Evolutionary conservation across 2,797 vertebrate species (phyloP).

Genomic region (Distichodus sexfasciatus): DNA sequence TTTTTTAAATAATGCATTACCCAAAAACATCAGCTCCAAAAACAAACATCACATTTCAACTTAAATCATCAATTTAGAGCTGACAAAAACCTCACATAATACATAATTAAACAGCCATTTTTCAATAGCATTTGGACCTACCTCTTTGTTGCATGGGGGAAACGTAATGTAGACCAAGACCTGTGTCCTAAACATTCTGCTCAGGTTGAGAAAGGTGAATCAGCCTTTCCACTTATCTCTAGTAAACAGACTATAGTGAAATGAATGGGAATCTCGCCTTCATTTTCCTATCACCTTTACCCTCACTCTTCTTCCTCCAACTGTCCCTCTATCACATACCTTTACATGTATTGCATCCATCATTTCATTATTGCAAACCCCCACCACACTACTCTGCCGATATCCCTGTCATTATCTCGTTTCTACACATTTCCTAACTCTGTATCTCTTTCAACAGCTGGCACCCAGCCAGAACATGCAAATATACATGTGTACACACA

Average conservation of each 20-base stretch:
- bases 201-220: slow-evolving; percentile 16
- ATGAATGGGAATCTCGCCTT: not conserved
- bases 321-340: not conserved
- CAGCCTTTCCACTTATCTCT: not conserved
- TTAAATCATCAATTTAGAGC: not conserved
- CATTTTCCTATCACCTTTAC: not conserved
- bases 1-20: too few relatives aligned
- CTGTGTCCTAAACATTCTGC: not conserved
- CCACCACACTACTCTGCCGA: not conserved
- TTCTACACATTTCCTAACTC: slow-evolving; percentile 4
- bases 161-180: not conserved
- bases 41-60: not conserved
- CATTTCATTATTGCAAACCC: not conserved
- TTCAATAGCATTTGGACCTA: not conserved
- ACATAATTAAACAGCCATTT: not conserved
- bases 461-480: too few relatives aligned
- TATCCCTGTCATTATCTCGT: slow-evolving; percentile 12
- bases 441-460: slow-evolving; percentile 6
- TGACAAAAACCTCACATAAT: not conserved
- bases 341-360: not conserved
- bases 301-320: not conserved
- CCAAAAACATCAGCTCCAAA: too few relatives aligned
- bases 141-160: not conserved
- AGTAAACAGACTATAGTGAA: slow-evolving; percentile 1
- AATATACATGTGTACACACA: not conserved